A percentile compares a stretch with the other conserved stretches of the same genome.
These are phyloP conservation scores for Taxidea taxus DNA, from an alignment of 2,113 vertebrate species.

Conservation along the genomic window DNA sequence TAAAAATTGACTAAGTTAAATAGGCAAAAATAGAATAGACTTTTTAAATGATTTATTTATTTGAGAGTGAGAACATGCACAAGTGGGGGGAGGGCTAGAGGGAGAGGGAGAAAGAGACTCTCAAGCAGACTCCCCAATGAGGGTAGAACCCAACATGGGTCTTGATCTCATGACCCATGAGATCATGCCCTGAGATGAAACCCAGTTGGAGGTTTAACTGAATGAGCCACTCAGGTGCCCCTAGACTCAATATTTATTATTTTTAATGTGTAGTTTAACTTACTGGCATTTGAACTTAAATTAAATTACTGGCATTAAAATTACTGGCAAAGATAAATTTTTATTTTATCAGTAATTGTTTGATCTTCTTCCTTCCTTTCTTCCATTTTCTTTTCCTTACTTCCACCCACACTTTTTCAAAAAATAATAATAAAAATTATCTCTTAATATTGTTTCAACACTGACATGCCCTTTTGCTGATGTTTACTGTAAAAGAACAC, in stretches of 20 bases:
- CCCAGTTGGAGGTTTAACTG: neutral
- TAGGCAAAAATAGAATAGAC: neutral
- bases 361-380: neutral
- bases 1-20: neutral
- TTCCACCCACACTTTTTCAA: rapidly evolving
- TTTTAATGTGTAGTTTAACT: neutral
- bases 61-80: neutral
- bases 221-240: neutral
- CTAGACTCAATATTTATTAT: neutral
- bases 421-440: neutral
- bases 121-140: neutral
- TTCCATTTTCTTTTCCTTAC: neutral
- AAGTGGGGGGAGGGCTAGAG: neutral
- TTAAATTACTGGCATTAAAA: neutral
- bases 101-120: neutral
- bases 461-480: neutral
- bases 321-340: neutral
- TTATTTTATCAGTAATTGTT: neutral
- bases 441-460: neutral
- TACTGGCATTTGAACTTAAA: neutral
- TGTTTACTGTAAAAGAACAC: neutral
- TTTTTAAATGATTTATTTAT: neutral
- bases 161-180: neutral
- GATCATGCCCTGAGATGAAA: neutral
- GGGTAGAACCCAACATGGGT: neutral